phyloP scores from a whole-genome alignment of 2,797 vertebrate species.

The Okamejei kenojei region DNA sequence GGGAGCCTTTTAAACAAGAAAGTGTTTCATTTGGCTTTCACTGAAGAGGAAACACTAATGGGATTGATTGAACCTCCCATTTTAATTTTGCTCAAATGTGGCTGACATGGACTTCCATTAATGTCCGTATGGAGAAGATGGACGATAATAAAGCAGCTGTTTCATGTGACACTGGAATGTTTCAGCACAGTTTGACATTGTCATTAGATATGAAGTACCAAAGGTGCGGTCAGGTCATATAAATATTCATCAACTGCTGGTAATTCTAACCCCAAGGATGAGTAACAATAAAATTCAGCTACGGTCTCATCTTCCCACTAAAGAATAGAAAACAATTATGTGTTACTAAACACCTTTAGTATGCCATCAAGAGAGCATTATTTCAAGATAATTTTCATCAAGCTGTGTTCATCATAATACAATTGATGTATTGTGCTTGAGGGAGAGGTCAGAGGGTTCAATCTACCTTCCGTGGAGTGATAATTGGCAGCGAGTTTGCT shows the following conservation, averaged over 20 bases:
- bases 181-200: background rate
- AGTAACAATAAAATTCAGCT: background rate
- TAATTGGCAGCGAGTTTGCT: background rate
- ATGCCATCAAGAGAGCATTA: background rate
- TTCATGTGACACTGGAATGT: background rate
- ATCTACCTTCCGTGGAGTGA: background rate
- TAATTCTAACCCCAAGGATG: background rate
- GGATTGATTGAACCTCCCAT: background rate
- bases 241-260: background rate
- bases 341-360: background rate
- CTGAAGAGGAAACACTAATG: background rate
- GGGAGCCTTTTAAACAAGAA: background rate
- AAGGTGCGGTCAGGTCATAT: background rate
- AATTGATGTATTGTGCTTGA: background rate
- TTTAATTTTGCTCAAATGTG: background rate
- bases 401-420: background rate
- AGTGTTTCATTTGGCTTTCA: background rate
- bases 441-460: background rate
- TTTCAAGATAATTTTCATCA: slow-evolving; percentile 15
- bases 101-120: background rate
- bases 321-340: background rate
- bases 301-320: background rate
- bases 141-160: background rate
- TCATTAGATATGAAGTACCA: background rate
- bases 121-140: background rate